Evolutionary conservation across 2,113 vertebrate genomes (phyloP).

Genomic region (Sylvicapra grimmia): DNA sequence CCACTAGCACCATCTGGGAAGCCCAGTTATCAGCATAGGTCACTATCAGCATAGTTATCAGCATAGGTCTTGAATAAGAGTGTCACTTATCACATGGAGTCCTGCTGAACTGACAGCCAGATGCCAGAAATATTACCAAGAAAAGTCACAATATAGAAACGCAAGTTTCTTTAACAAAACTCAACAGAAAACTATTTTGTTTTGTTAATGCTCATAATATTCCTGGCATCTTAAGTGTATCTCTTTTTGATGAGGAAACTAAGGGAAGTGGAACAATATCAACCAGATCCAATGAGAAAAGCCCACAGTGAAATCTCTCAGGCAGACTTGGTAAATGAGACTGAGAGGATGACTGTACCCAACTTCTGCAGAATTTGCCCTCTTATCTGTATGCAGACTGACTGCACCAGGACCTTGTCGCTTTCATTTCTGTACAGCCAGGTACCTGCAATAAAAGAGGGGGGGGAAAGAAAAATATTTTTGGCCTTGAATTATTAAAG

Average conservation of each 20-base stretch:
- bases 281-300: not conserved
- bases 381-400: conserved; percentile 93
- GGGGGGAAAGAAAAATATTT: not conserved
- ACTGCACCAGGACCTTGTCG: conserved; percentile 88
- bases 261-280: not conserved
- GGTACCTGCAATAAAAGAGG: conserved; percentile 78
- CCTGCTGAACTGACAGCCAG: not conserved
- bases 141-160: not conserved
- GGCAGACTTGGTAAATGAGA: not conserved
- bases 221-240: not conserved
- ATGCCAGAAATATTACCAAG: not conserved
- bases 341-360: conserved; percentile 74
- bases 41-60: too few species aligned
- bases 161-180: not conserved
- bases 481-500: not conserved
- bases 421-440: conserved; percentile 88
- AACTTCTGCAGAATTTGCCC: conserved; percentile 95
- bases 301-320: not conserved
- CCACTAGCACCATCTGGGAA: not conserved
- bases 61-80: not conserved
- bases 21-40: not conserved
- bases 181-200: not conserved
- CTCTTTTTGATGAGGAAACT: not conserved
- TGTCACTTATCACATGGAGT: not conserved
- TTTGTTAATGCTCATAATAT: not conserved